Conservation (phyloP, 2,797 vertebrate species). For the Megalops cyprinoides region DNA sequence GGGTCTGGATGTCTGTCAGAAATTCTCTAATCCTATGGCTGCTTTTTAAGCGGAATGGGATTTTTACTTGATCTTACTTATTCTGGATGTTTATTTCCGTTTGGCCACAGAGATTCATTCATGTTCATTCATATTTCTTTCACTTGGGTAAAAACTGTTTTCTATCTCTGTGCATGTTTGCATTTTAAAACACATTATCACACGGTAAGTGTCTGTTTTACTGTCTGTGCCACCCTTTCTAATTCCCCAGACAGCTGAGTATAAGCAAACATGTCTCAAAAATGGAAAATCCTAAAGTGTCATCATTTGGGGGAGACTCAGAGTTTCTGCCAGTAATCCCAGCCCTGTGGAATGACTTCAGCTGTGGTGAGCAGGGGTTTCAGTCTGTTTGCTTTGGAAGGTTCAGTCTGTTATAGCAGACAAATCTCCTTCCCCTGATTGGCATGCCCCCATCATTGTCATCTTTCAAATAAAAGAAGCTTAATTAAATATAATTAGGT, state of each 20-base stretch:
- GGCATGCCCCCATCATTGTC: background rate
- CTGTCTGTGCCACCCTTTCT: background rate
- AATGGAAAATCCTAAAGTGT: background rate
- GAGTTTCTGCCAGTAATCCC: background rate
- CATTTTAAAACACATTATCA: too few relatives aligned
- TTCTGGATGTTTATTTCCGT: background rate
- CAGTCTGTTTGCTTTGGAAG: constrained; percentile 26
- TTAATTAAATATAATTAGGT: background rate
- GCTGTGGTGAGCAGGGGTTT: background rate
- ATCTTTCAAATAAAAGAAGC: background rate
- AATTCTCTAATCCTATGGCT: background rate
- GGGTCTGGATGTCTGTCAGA: constrained; percentile 19
- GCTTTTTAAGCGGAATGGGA: background rate
- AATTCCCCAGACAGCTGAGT: background rate
- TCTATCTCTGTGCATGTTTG: too few relatives aligned
- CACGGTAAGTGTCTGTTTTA: background rate
- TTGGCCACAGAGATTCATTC: background rate
- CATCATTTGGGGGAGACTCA: background rate
- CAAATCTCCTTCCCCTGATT: background rate
- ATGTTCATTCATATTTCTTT: background rate
- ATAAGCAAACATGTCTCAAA: background rate
- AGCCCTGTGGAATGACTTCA: background rate
- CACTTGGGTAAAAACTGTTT: background rate
- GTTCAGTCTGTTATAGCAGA: constrained; percentile 20
- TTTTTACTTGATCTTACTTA: background rate